Base-by-base conservation (phyloP, 2,113 vertebrate genomes). In the Climacteris rufus region DNA sequence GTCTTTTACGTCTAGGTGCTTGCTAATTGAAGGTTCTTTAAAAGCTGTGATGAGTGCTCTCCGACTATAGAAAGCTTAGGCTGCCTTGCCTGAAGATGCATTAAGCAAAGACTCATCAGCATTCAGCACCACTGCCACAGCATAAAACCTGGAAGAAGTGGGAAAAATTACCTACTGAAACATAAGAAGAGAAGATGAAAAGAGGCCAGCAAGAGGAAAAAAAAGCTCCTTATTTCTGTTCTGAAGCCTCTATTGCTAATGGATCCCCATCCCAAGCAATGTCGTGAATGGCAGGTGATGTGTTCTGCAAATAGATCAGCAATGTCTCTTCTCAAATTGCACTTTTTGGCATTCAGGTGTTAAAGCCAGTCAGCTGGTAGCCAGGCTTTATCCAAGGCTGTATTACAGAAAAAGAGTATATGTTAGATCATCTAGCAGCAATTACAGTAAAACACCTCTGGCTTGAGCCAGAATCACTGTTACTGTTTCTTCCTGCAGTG, bases 291-390 rank as follows among this genome's bases (percentile, higher is more conserved):
- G 59, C 64, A 92, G 64, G 81, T 68, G 79, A 97, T 87, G 57
- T 84, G 75, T 96, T 96, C 89, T 91, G 94, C 96, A 97, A 96
- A 97, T 90, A 96, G 86, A 96, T 95, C 78, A 80, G 89, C 80
- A 95, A 93, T 96, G 90, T 85, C 84, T 78, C 74, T 92, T 95
- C 30, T 78, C 83, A 95, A 96, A 97, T 96, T 92, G 65, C 72
- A 87, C 76, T 94, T 90, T 95, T 89, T 84, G 80, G 80, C 59
- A 91, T 94, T 83, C 57, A 68, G 81, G 77, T 94, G 86, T 94
- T 96, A 87, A 83, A 93, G 25, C 33, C 24, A 97, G 83, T 22
- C 87, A 96, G 88, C 52, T 87, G 72, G 86, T 94, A 96, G 44
- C 77, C 88, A 76, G 81, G 69, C 53, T 89, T 90, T 83, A 93